Conservation (phyloP, 2,888 invertebrate species). For the Dioctria linearis region DNA sequence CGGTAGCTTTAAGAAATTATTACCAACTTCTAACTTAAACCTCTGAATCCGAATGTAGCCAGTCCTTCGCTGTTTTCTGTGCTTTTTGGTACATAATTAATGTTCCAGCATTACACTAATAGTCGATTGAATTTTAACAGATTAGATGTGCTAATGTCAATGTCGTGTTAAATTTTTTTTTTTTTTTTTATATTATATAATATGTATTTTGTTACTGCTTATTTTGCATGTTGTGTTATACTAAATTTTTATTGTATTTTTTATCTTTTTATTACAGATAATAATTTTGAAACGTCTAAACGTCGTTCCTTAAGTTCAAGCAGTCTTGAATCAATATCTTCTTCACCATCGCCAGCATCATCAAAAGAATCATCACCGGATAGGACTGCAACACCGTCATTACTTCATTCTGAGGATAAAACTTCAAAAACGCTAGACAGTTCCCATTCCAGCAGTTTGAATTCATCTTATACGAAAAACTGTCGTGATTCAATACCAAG, state of each 20-base stretch:
- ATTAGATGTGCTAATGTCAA: no score
- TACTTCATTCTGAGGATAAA: background rate
- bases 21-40: no score
- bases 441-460: background rate
- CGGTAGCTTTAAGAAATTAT: no score
- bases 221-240: background rate
- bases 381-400: background rate
- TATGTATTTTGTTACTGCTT: background rate
- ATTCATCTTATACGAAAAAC: background rate
- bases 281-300: conserved; percentile 25
- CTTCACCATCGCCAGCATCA: conserved; percentile 39
- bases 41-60: no score
- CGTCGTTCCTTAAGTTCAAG: conserved; percentile 36
- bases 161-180: background rate
- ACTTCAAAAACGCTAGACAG: background rate
- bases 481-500: conserved; percentile 14
- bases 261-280: conserved; percentile 13
- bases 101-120: no score
- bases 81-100: no score
- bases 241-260: background rate
- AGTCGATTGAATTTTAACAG: no score
- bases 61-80: no score
- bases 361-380: conserved; percentile 40
- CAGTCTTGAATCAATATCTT: conserved; percentile 40
- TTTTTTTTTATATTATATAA: background rate